phyloP scores from a whole-genome alignment of 1,140 invertebrate species.

The Paraescarpia echinospica region DNA sequence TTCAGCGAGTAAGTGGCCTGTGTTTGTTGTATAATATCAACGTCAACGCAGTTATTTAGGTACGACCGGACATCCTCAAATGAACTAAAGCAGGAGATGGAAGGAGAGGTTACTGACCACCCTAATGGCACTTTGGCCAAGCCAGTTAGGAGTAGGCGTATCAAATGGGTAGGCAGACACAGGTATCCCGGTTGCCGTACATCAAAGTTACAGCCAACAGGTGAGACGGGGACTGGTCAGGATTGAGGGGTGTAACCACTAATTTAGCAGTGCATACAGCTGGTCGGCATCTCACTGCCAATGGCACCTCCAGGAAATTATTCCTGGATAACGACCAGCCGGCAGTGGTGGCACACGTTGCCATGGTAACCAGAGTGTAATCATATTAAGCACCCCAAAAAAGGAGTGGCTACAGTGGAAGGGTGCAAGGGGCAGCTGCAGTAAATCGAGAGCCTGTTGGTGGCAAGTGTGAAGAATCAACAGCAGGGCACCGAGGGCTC shows the following conservation, averaged over 20 bases:
- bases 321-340: background rate
- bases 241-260: background rate
- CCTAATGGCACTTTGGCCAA: background rate
- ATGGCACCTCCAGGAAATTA: background rate
- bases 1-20: background rate
- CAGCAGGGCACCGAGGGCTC: background rate
- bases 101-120: background rate
- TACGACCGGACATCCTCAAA: background rate
- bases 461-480: background rate
- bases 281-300: background rate
- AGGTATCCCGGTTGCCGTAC: background rate
- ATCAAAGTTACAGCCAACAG: background rate
- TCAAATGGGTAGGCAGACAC: background rate
- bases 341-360: background rate
- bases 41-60: background rate
- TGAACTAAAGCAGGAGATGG: background rate
- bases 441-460: background rate
- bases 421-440: background rate
- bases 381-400: constrained; percentile 5
- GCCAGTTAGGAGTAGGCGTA: background rate
- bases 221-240: background rate
- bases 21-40: background rate
- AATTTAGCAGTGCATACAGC: background rate
- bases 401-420: background rate
- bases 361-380: background rate